Evolutionary conservation across 2,888 invertebrate species (phyloP).

Genomic region (Heteromyza rotundicornis): DNA sequence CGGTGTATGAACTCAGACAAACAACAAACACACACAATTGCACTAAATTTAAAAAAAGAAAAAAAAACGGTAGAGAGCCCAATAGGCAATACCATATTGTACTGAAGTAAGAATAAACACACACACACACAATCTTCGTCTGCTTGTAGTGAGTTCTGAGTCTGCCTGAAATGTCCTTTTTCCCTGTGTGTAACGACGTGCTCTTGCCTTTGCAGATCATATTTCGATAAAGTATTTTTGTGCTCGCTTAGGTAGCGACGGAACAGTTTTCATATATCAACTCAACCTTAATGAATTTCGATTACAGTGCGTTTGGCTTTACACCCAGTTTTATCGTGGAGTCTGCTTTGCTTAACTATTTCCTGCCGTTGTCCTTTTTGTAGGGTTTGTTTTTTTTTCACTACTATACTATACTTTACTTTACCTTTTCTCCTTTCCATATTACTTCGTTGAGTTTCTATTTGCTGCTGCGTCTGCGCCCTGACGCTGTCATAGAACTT

Average conservation of each 20-base stretch:
- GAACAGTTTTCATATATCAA: not conserved
- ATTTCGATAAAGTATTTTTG: constrained; percentile 15
- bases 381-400: not conserved
- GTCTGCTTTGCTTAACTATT: not conserved
- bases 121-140: not conserved
- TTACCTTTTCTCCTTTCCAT: not conserved
- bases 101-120: not conserved
- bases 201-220: too few species aligned
- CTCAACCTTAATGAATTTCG: not conserved
- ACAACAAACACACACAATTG: not conserved
- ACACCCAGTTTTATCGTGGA: not conserved
- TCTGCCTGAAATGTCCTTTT: constrained; percentile 4
- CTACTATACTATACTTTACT: not conserved
- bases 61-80: not conserved
- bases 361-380: constrained; percentile 18
- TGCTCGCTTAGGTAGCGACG: not conserved
- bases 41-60: not conserved
- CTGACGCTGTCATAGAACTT: not conserved
- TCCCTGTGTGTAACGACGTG: not conserved
- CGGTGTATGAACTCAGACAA: not conserved
- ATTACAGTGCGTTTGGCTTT: not conserved
- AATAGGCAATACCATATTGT: constrained; percentile 1
- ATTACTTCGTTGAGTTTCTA: not conserved
- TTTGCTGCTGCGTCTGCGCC: not conserved
- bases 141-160: too few species aligned